Evolutionary conservation across 53 echinoderm and acorn worm genomes (phyloP).

Genomic region (Antedon mediterranea): DNA sequence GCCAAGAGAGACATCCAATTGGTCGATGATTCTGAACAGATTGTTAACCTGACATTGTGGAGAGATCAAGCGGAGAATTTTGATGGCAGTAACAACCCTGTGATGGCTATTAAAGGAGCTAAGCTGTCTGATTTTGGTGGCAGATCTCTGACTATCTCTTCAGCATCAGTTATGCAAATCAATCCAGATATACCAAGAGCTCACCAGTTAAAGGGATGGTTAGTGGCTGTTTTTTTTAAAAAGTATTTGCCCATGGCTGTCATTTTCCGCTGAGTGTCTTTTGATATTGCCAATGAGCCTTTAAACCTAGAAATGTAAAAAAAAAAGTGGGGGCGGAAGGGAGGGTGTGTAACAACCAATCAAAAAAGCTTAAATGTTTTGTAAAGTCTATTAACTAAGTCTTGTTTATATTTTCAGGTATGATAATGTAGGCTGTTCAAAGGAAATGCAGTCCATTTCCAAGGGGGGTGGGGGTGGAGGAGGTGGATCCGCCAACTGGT

Average conservation of each 20-base stretch:
- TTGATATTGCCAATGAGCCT: no score
- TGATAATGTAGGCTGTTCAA: slow-evolving; percentile 55
- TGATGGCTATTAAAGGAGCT: slow-evolving; percentile 80
- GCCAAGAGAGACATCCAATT: slow-evolving; percentile 60
- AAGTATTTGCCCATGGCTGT: no score
- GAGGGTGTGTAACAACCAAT: no score
- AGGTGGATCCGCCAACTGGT: slow-evolving; percentile 63
- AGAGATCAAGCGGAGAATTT: slow-evolving; percentile 86
- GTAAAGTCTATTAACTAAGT: not conserved
- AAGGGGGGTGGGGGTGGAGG: slow-evolving; percentile 36
- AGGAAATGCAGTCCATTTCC: slow-evolving; percentile 80
- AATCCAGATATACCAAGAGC: slow-evolving; percentile 92
- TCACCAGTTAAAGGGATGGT: slow-evolving; percentile 93
- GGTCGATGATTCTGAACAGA: slow-evolving; percentile 68
- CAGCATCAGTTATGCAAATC: slow-evolving; percentile 54
- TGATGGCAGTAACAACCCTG: slow-evolving; percentile 54
- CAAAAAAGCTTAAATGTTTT: not conserved
- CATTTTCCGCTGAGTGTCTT: no score
- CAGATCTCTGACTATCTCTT: slow-evolving; percentile 60
- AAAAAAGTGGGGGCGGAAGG: no score
- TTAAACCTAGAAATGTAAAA: no score
- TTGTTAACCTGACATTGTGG: slow-evolving; percentile 77
- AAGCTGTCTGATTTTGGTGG: slow-evolving; percentile 79
- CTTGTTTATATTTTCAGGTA: slow-evolving; percentile 27
- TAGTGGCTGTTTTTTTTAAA: no score